Base-by-base conservation (phyloP, 1,140 invertebrate species). In the Drosophila ambigua region DNA sequence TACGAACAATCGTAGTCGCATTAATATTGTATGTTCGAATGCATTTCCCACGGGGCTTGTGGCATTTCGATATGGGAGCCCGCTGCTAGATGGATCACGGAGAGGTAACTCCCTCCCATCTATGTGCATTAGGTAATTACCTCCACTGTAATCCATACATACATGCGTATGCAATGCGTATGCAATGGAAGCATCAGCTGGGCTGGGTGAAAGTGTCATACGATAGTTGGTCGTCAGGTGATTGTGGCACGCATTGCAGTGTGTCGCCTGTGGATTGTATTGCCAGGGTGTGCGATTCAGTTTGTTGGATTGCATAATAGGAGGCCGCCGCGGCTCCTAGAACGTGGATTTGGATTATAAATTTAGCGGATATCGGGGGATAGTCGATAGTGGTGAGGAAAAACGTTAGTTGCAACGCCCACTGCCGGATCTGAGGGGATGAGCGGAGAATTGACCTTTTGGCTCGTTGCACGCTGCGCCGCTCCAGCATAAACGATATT, bases 321-420 rank as follows among this genome's bases (percentile, higher is more conserved):
- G 23, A 43, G 23, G 16, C 23, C 2, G 24, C 44, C 44, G 31
- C 24, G 35, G 31, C 57, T 55, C 35, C 35, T 35, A 71, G 67
- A 71, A 71, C 43, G 58, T 50, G 15, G n/a, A 44, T 28, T 28
- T 11, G 13, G 39, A 45, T 66, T 41, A 44, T 44, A 54, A 66
- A 58, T 74, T 53, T 23, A 74, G 53, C 53, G 20, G 72, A 75
- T 66, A 58, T 68, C 45, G 15, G 41, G 43, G 50, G 20, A 20
- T 13, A 16, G 20, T 31, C 3, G 23, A 4, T 31, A 3, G 31
- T 31, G 31, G 31, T 0, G 49, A 58, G 51, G 28, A 41, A 67
- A 77, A 77, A 74, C 75, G 81, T 85, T 85, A 85, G 81, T 81
- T 77, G 60, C 65, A 65, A 85, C 81, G 81, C 81, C 81, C 77